These are phyloP conservation scores for Caenorhabditis briggsae DNA, from an alignment of 1,140 invertebrate species.

Conservation along the genomic window DNA sequence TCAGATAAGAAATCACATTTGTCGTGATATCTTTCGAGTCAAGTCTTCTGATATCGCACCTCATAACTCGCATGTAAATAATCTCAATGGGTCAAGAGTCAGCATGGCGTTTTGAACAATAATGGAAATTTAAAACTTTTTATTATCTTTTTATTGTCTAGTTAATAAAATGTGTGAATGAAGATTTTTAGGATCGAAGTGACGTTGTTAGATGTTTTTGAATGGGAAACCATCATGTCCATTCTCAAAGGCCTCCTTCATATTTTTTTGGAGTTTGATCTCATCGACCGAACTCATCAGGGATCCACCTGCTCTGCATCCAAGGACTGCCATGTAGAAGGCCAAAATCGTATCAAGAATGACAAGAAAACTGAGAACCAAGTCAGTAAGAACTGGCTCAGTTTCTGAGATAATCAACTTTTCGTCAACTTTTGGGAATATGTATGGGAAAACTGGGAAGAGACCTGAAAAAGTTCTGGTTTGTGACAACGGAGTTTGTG, in stretches of 20 bases:
- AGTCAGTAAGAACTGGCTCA: conserved; percentile 5
- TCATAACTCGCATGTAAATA: not conserved
- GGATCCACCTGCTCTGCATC: conserved; percentile 32
- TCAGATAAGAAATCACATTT: not conserved
- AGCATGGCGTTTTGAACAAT: not conserved
- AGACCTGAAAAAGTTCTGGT: conserved; percentile 13
- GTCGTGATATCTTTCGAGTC: not conserved
- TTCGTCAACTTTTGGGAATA: conserved; percentile 15
- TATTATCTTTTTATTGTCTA: not conserved
- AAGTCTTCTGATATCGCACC: not conserved
- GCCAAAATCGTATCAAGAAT: conserved; percentile 36
- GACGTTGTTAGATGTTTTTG: not conserved
- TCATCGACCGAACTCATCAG: conserved; percentile 41
- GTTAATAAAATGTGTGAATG: not conserved
- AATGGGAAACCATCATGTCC: conserved; percentile 22
- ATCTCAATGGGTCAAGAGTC: not conserved
- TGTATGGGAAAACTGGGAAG: conserved; percentile 29
- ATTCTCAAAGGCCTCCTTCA: conserved; percentile 36
- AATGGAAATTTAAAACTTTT: not conserved
- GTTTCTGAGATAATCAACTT: conserved; percentile 11
- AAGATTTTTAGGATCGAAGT: not conserved
- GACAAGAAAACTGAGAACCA: conserved; percentile 10
- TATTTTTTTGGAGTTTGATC: conserved; percentile 29
- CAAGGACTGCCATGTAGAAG: conserved; percentile 11
- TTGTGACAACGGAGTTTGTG: not conserved